Evolutionary conservation across 1,140 invertebrate genomes (phyloP).

Genomic region (Matsumurasca onukii): DNA sequence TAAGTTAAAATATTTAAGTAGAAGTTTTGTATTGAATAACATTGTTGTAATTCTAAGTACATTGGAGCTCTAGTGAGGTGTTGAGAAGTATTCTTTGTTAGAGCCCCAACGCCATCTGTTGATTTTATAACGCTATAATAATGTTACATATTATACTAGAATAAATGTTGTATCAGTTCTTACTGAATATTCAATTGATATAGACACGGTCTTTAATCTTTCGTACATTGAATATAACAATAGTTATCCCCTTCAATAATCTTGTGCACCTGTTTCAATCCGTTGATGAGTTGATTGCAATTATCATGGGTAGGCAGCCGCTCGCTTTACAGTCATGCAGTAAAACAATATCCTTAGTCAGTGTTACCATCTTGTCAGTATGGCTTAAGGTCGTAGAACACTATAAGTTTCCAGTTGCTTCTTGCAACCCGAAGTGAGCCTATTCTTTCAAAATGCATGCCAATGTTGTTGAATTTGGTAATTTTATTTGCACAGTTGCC

Average conservation of each 20-base stretch:
- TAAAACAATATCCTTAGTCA: no score
- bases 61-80: neutral
- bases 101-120: neutral
- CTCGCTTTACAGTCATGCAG: no score
- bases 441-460: no score
- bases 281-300: neutral
- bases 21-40: neutral
- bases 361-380: no score
- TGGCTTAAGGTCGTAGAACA: no score
- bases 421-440: no score
- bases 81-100: neutral
- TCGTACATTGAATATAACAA: neutral
- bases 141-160: neutral
- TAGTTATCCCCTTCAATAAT: neutral
- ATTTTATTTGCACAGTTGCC: no score
- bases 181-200: neutral
- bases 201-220: conserved; percentile 1
- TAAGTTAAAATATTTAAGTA: neutral
- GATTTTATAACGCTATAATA: neutral
- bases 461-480: no score
- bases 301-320: no score
- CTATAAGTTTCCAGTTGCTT: no score
- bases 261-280: neutral
- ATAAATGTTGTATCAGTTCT: neutral
- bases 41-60: neutral